Base-by-base conservation (phyloP, 2,888 invertebrate species). In the Erannis defoliaria region DNA sequence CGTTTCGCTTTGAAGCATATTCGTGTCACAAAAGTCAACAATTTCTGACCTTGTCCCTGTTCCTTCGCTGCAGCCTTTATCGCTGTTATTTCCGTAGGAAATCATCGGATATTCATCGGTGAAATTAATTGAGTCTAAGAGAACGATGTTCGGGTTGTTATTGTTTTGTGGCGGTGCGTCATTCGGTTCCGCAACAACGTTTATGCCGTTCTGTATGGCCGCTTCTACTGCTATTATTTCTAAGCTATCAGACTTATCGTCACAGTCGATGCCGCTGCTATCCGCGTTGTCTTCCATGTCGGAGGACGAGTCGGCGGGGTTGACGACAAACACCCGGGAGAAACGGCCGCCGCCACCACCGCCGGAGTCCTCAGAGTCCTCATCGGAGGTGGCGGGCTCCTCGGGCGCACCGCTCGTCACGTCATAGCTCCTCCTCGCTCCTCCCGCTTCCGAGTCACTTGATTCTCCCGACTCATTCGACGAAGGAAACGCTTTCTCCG, bases 291-390 rank as follows among this genome's bases (percentile, higher is more conserved):
- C 92, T 55, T 95, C 94, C 40, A 94, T 88, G 54, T 94, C 95
- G 0, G 94, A 94, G 2, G 95, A 94, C 6, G 94, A 94, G 51
- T 94, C 93, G 18, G 88, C 89, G 6, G 94, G 95, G 75, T 96
- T 96, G 18, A 96, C 95, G 0, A 96, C 94, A 77, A 96, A 96
- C 16, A 96, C 95, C 56, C 95, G 94, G 33, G 95, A 95, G 76
- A 96, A 96, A 50, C 86, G 81, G 1, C 90, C 89, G 77, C 93
- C 88, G 81, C 95, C 78, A 82, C 95, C 77, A 81, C 94, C 69
- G 79, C 95, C 95, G 0, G 93, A 93, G 66, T 93, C 93, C 31
- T 90, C 92, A 0, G 93, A 93, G 71, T 93, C 93, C 58, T 93
- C 93, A 42, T 90, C 89, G 0, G 93, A 82, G 3, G 95, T 93